Conservation (phyloP, 2,113 vertebrate species). For the Notarius quadriscutis region DNA sequence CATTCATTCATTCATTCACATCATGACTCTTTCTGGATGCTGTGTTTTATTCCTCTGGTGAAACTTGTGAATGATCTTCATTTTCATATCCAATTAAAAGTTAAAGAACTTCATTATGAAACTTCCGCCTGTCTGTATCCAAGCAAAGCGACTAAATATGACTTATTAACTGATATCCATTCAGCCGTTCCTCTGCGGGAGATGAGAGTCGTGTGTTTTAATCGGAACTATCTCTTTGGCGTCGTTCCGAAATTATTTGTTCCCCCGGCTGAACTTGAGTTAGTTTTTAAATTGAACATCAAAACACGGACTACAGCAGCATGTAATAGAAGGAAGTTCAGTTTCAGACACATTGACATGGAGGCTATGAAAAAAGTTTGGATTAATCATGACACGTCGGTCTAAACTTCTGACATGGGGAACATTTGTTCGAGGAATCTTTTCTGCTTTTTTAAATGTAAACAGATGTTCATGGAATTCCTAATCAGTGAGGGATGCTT, state of each 20-base stretch:
- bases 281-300: conserved; percentile 7
- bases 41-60: background rate
- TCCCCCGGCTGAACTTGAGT: background rate
- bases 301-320: background rate
- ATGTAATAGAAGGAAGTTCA: background rate
- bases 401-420: background rate
- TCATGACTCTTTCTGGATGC: background rate
- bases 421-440: background rate
- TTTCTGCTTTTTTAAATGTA: background rate
- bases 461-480: background rate
- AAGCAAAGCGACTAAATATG: conserved; percentile 71
- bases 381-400: background rate
- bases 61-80: conserved; percentile 55
- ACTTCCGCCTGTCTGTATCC: conserved; percentile 69
- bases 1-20: conserved; percentile 18
- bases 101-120: conserved; percentile 71
- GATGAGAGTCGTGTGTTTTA: conserved; percentile 60
- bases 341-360: background rate
- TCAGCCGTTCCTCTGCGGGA: conserved; percentile 62
- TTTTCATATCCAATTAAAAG: conserved; percentile 77
- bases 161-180: conserved; percentile 76
- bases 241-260: conserved; percentile 56
- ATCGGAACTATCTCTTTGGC: conserved; percentile 60
- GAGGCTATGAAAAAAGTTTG: background rate
- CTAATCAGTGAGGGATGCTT: too few species aligned